phyloP scores from a whole-genome alignment of 37 sponge, comb jelly and placozoan genomes.

The Crambe crambe region DNA sequence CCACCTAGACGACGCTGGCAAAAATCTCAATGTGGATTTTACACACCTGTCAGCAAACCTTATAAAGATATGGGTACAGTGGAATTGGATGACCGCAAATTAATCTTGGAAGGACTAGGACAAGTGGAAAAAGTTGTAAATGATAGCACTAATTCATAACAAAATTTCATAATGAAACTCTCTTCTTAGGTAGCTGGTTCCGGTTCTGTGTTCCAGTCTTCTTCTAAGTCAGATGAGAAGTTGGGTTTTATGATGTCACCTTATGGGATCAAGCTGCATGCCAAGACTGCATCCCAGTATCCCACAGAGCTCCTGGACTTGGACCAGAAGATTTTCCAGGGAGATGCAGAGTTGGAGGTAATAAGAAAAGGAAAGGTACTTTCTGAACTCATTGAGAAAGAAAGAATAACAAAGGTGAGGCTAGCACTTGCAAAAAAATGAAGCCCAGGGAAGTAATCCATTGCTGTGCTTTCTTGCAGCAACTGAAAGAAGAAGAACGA shows the following conservation, averaged over 20 bases:
- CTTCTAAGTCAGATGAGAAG: too few species aligned
- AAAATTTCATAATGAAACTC: too few species aligned
- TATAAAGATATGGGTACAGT: slow-evolving; percentile 60
- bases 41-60: slow-evolving; percentile 20
- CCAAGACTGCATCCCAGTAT: slow-evolving; percentile 39
- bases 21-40: slow-evolving; percentile 48
- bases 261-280: slow-evolving; percentile 1
- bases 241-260: background rate
- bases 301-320: slow-evolving; percentile 33
- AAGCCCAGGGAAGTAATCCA: background rate
- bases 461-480: background rate
- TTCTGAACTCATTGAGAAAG: slow-evolving; percentile 18
- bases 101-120: slow-evolving; percentile 55
- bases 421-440: background rate
- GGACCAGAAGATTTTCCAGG: background rate
- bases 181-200: background rate
- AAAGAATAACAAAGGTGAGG: slow-evolving; percentile 29
- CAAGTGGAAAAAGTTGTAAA: slow-evolving; percentile 21
- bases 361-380: slow-evolving; percentile 29
- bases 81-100: slow-evolving; percentile 34
- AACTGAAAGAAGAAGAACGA: background rate
- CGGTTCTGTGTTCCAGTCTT: background rate
- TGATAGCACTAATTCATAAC: background rate
- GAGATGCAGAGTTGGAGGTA: background rate
- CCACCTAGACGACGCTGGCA: slow-evolving; percentile 45